A percentile compares a stretch with the other conserved stretches of the same genome.
These are phyloP conservation scores for Pimpla rufipes DNA, from an alignment of 2,888 invertebrate genomes.

Conservation along the genomic window DNA sequence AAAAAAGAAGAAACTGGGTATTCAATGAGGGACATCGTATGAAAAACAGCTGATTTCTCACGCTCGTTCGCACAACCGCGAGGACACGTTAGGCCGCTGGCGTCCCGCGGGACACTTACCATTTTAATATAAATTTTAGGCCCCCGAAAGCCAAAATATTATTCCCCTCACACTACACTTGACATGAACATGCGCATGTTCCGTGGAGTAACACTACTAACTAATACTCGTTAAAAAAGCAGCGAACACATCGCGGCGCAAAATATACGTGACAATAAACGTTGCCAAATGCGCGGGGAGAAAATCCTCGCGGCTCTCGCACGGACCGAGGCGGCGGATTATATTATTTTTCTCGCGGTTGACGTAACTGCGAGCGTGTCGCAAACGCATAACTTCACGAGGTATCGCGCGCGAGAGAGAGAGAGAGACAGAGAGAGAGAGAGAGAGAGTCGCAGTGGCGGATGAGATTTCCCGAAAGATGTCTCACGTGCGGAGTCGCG, in stretches of 20 bases:
- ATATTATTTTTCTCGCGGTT: constrained; percentile 19
- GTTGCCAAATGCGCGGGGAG: constrained; percentile 12
- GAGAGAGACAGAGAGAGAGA: too few species aligned
- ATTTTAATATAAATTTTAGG: constrained; percentile 82
- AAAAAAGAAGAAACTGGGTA: background rate
- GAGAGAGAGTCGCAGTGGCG: too few species aligned
- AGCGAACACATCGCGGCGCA: constrained; percentile 26
- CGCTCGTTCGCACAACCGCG: constrained; percentile 1
- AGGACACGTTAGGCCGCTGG: background rate
- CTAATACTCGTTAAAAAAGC: constrained; percentile 45
- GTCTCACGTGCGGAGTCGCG: constrained; percentile 31
- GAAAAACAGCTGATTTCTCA: constrained; percentile 60
- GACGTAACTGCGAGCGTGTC: constrained; percentile 7
- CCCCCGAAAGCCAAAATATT: constrained; percentile 85
- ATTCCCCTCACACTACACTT: constrained; percentile 82
- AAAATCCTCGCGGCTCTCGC: background rate
- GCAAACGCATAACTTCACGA: constrained; percentile 25
- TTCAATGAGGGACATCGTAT: constrained; percentile 20
- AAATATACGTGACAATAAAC: background rate
- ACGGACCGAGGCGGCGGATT: too few species aligned
- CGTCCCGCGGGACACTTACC: constrained; percentile 72
- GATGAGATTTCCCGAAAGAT: constrained; percentile 31
- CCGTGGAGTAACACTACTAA: constrained; percentile 49
- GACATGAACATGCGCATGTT: constrained; percentile 82
- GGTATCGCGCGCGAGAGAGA: too few species aligned